Base-by-base conservation (phyloP, 2,888 invertebrate genomes). In the Oithona nana region DNA sequence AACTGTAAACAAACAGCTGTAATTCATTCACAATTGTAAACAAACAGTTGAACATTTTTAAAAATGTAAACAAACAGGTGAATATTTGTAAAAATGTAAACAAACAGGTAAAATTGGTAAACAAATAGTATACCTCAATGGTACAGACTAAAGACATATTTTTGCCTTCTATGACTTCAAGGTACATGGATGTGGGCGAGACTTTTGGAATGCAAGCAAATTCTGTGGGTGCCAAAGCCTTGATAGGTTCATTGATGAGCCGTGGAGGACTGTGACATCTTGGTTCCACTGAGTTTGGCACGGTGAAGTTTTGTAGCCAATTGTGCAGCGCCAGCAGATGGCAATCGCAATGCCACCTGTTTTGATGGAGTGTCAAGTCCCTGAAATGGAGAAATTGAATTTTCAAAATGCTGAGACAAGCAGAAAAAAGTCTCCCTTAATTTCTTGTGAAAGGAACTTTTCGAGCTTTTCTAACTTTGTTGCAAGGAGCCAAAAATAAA, bases 281-380 rank as follows among this genome's bases (percentile, higher is more conserved):
- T 29, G 88, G 87, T 69, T 88, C 86, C 61, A 83, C 81, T 30
- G 82, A 79, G 70, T 84, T 83, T 8, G 87, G 85, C 67, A 84
- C 82, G 70, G 83, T 83, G 71, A 83, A 83, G 70, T 80, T 81
- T 26, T 79, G 77, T 68, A 90, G 77, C 88, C 88, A 89, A 66
- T 78, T 75, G 70, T 86, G 82, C 69, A 89, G 75, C 69, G 85
- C 82, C 67, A 83, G 76, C 69, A 89, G 77, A 68, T 82, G 80
- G 73, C 90, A 90, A 73, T 89, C 87, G 74, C 90, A 90, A 68
- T 81, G 79, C 90, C 89, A 90, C 67, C 84, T 83, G 77, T 90
- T 90, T 71, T 83, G 83, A 72, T 88, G 84, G 67, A 90, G 75
- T 69, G 85, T 83, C 64, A 89, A 80, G 64, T 86, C 87, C 30